These are phyloP conservation scores for Laodelphax striatellus DNA, from an alignment of 1,140 invertebrate genomes.

Conservation along the genomic window DNA sequence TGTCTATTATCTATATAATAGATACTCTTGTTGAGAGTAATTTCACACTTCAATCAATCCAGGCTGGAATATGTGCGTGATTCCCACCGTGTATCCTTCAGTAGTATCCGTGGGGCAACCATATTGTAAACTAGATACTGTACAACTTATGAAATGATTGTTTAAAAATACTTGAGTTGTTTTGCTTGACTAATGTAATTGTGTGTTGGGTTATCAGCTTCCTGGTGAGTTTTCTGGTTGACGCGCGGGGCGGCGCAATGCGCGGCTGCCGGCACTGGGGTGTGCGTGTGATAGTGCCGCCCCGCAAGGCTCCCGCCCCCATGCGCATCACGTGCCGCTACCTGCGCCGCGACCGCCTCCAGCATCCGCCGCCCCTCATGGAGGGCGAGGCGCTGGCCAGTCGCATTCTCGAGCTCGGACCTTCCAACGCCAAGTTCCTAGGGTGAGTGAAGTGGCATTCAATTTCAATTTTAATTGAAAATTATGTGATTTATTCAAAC, in stretches of 20 bases:
- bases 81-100: too few relatives aligned
- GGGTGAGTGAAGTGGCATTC: conserved; percentile 46
- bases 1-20: too few relatives aligned
- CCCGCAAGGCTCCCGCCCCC: conserved; percentile 81
- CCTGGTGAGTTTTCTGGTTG: conserved; percentile 94
- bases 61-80: too few relatives aligned
- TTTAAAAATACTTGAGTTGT: too few relatives aligned
- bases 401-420: conserved; percentile 84
- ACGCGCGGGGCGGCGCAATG: conserved; percentile 93
- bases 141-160: too few relatives aligned
- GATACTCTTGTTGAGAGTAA: too few relatives aligned
- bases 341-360: conserved; percentile 60
- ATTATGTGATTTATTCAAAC: too few relatives aligned
- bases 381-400: conserved; percentile 92
- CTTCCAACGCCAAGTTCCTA: conserved; percentile 89
- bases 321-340: conserved; percentile 89
- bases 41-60: too few relatives aligned
- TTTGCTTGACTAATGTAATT: too few relatives aligned
- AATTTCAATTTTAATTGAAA: too few relatives aligned
- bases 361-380: conserved; percentile 84
- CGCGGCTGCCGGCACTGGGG: conserved; percentile 90
- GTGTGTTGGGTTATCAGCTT: conserved; percentile 52
- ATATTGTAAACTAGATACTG: too few relatives aligned
- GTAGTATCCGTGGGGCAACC: too few relatives aligned
- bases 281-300: conserved; percentile 88